Percentiles rank a stretch among this genome's conserved stretches.
phyloP scores from a whole-genome alignment of 64 coral and sea anemone species.

The Actinia tenebrosa region DNA sequence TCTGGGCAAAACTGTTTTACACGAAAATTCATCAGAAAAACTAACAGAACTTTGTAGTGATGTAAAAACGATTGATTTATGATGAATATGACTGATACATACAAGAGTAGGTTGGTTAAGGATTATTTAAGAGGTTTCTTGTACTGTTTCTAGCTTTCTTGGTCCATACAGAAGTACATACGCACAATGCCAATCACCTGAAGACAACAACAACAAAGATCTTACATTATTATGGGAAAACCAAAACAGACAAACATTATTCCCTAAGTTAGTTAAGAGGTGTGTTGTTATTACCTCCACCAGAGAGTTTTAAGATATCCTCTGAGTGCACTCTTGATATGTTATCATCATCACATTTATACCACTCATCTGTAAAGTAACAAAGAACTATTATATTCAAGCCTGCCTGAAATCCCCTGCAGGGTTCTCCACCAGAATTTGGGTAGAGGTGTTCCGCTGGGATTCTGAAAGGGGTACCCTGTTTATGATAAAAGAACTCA shows the following conservation, averaged over 20 bases:
- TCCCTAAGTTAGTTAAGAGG: too few relatives aligned
- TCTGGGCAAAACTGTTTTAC: too few relatives aligned
- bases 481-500: too few relatives aligned
- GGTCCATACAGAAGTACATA: constrained; percentile 77
- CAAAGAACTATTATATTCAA: background rate
- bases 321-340: constrained; percentile 39
- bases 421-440: too few relatives aligned
- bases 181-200: constrained; percentile 89
- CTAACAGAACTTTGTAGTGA: background rate
- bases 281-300: constrained; percentile 1
- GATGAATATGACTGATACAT: background rate
- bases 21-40: too few relatives aligned
- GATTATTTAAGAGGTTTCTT: constrained; percentile 21
- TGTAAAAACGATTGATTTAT: too few relatives aligned
- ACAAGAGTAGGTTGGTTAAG: background rate
- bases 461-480: too few relatives aligned
- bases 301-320: constrained; percentile 44
- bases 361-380: constrained; percentile 43
- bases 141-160: constrained; percentile 46
- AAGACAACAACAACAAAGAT: background rate
- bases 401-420: too few relatives aligned
- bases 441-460: too few relatives aligned
- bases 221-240: too few relatives aligned
- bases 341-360: constrained; percentile 55
- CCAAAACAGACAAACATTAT: background rate